phyloP scores from a whole-genome alignment of 2,797 vertebrate species.

The Spheniscus humboldti region DNA sequence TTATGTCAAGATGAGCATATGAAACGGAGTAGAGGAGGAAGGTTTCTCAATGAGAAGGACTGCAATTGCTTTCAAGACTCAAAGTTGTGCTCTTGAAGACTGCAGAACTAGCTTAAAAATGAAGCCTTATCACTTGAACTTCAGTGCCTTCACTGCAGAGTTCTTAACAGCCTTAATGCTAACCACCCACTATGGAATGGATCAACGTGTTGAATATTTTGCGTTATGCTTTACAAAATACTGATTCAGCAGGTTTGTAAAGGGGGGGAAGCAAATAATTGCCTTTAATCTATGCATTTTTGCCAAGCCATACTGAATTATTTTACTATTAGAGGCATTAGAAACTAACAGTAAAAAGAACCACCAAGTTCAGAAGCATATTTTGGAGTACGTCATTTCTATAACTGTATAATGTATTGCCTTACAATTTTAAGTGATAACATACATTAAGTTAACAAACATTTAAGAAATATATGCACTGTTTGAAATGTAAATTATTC shows the following conservation, averaged over 20 bases:
- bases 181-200: conserved; percentile 70
- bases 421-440: conserved; percentile 90
- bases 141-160: conserved; percentile 86
- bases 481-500: conserved; percentile 99
- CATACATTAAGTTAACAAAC: conserved; percentile 95
- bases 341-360: conserved; percentile 84
- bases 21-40: conserved; percentile 65
- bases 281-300: conserved; percentile 98
- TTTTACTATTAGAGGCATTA: conserved; percentile 87
- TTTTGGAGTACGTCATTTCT: conserved; percentile 89
- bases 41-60: conserved; percentile 78
- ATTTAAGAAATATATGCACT: conserved; percentile 95
- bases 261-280: conserved; percentile 79
- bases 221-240: conserved; percentile 75
- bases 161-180: conserved; percentile 81
- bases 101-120: conserved; percentile 71
- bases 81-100: conserved; percentile 73
- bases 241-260: conserved; percentile 74
- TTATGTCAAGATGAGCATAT: conserved; percentile 71
- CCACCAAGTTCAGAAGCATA: conserved; percentile 74
- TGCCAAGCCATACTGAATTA: conserved; percentile 93
- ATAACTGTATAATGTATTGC: conserved; percentile 94
- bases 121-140: conserved; percentile 78
- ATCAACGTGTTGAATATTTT: conserved; percentile 69
- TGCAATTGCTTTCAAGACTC: conserved; percentile 74